Evolutionary conservation across 2,113 vertebrate genomes (phyloP).

Genomic region (Sorex fumeus): DNA sequence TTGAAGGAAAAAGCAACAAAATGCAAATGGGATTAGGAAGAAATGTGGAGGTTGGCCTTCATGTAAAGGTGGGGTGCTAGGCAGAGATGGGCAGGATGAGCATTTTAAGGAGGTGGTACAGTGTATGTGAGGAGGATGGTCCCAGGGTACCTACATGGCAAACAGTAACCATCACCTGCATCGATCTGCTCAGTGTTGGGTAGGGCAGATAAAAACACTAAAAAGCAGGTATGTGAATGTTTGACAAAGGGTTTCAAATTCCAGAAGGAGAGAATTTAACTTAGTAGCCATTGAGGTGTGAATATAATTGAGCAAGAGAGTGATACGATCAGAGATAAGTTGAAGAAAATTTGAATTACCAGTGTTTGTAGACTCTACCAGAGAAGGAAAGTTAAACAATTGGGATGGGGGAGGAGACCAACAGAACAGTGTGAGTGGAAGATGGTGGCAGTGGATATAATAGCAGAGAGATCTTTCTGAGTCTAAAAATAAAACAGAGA

Average conservation of each 20-base stretch:
- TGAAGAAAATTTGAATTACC: slow-evolving; percentile 1
- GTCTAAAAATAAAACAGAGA: background rate
- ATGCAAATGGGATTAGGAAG: background rate
- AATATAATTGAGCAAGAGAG: slow-evolving; percentile 44
- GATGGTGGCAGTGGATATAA: background rate
- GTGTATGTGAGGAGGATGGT: background rate
- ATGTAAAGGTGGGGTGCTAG: background rate
- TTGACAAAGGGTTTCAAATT: background rate
- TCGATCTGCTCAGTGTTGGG: background rate
- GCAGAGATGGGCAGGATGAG: background rate
- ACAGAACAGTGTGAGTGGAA: background rate
- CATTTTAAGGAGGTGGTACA: background rate
- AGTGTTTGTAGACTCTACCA: background rate
- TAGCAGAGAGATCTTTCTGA: background rate
- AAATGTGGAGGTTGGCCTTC: background rate
- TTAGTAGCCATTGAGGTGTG: background rate
- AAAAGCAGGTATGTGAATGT: slow-evolving; percentile 4
- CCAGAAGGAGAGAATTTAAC: slow-evolving; percentile 43
- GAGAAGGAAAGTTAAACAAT: background rate
- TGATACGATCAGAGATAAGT: background rate
- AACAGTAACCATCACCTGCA: background rate
- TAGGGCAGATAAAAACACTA: background rate
- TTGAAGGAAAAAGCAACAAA: background rate
- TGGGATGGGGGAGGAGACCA: background rate
- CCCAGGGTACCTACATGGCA: background rate